A percentile compares a stretch with the other conserved stretches of the same genome.
phyloP scores from a whole-genome alignment of 2,113 vertebrate species.

The Cryptoleucopteryx plumbea region DNA sequence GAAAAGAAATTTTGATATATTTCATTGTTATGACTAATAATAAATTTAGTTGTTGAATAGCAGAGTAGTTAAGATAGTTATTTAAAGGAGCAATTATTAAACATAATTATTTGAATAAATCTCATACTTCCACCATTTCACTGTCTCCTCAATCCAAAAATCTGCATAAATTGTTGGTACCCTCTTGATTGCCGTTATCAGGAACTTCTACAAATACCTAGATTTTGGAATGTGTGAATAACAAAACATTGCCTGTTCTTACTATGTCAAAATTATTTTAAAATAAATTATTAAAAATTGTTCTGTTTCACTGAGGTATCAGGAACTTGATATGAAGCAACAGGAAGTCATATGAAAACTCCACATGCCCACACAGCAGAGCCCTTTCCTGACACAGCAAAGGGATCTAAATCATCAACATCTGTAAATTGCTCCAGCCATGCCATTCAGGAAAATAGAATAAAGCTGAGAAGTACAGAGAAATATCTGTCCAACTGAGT shows the following conservation, averaged over 20 bases:
- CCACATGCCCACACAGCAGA: background rate
- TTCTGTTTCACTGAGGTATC: background rate
- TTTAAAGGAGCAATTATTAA: background rate
- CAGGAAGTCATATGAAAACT: background rate
- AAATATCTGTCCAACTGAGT: background rate
- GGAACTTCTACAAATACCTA: background rate
- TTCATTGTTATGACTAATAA: background rate
- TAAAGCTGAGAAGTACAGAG: background rate
- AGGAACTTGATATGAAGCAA: background rate
- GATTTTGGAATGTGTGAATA: background rate
- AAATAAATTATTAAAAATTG: background rate
- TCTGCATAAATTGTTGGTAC: background rate
- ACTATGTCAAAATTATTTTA: background rate
- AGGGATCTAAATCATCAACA: background rate
- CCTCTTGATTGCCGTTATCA: background rate
- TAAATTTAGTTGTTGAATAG: background rate
- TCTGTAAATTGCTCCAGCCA: background rate
- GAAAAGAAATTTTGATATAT: background rate
- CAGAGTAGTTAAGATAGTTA: background rate
- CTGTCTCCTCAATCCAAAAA: background rate
- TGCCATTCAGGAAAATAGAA: background rate
- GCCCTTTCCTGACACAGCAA: background rate
- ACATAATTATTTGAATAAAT: background rate
- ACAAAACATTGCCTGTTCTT: background rate
- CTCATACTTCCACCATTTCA: background rate